Evolutionary conservation across 2,888 invertebrate genomes (phyloP), one percentile per base, ranked within the genome.

Genomic region (Micoletzkya japonica): DNA sequence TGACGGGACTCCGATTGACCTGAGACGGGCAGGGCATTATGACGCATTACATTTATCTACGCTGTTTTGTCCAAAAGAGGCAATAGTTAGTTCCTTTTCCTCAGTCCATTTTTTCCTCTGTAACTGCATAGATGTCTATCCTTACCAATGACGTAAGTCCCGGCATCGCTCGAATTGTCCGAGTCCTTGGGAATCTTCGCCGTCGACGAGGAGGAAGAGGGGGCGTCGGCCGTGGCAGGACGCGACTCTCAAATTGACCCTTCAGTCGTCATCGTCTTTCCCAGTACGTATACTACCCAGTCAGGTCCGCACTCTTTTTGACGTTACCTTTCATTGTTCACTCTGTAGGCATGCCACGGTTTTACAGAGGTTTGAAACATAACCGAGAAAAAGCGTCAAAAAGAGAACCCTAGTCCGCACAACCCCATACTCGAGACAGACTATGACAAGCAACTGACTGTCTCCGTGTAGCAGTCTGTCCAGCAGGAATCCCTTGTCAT

Each of bases 401-500:
- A 4, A 32, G 6, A 32, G 20, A 14, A 7, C 4, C 54, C 10
- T 14, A 7, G 30, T 4, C 28, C 28, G 7, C 30, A 28, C 36
- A 58, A 10, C 4, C 32, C 14, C n/a, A 34, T 36, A 17, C 10
- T 6, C 58, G 36, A 2, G 14, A 34, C 14, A 6, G 7, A 58
- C 28, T 34, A 6, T 20, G 24, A 17, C n/a, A 4, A 4, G 28
- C n/a, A 4, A 58, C 68, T 68, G 0, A 68, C 68, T 58, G 24
- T 68, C 68, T 57, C 68, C 68, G 49, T 68, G 68, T 17, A 68
- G 68, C 24, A 68, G 32, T 58, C 58, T 68, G 24, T 68, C 68
- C 20, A 68, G 26, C 1, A 68, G 58, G 58, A 68, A 68, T 44
- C 68, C 58, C 58, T 68, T 68, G 24, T 68, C 68, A 49, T 68